Evolutionary conservation across 2,888 invertebrate species (phyloP), one percentile per base, ranked within the genome.

Genomic region (Pediacus dermestoides): DNA sequence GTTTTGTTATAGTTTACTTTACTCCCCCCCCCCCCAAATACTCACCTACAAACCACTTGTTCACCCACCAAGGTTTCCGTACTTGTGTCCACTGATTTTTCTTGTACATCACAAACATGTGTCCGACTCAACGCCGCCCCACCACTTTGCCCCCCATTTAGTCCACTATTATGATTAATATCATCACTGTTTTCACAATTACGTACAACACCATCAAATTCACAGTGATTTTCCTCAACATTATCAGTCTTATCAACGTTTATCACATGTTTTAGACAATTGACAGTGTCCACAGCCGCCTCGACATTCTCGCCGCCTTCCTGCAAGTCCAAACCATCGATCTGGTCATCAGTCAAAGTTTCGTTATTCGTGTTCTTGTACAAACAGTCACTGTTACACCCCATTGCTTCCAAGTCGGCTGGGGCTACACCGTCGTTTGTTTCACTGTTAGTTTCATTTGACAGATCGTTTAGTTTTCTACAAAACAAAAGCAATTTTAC

Each of bases 11-110:
- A 6, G 21, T 6, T 18, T 18, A 6, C 8, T 18, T 18, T 18
- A 21, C 6, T 7, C 21, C 8, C 37, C n/a, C 23, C 31, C 15
- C n/a, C n/a, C n/a, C 16, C n/a, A 28, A 8, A 12, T 30, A 50
- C 58, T 59, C 40, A 61, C 60, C 58, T 49, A 42, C 42, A 38
- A 32, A 52, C 34, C 23, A 48, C 28, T 32, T 61, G 63, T 26
- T 66, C 67, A 34, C 71, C 70, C 28, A 72, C 73, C 44, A 75
- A 57, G 9, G 75, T 76, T 48, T 76, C 75, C 25, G 75, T 75
- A 57, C 75, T 75, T 18, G 74, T 74, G 53, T 74, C 73, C 28
- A 65, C 61, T n/a, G 68, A 67, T 37, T 61, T 61, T 12, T 50
- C 53, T 4, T 10, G 4, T 9, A 32, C 16, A 26, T 11, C 52